Base-by-base conservation (phyloP, 2,888 invertebrate species). In the Maniola hyperantus region DNA sequence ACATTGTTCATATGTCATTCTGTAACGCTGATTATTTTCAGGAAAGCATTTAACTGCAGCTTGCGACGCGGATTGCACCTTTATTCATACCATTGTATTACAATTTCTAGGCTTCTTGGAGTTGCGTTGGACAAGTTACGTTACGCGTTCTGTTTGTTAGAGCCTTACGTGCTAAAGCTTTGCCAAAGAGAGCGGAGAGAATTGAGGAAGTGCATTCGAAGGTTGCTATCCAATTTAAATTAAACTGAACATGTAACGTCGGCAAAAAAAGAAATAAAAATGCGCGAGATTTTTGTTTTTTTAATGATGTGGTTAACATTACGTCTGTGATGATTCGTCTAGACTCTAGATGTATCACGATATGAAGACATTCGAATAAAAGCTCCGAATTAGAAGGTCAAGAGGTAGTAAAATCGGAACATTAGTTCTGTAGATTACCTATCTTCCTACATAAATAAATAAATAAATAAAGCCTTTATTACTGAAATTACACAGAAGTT, bases 151-250 rank as follows among this genome's bases (percentile, higher is more conserved):
- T 26, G 50, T 51, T 20, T 51, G 20, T 26, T 13, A 20, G 18
- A 11, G 57, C 13, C 39, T 18, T 48, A 42, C 11, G 8, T 4
- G 1, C 53, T 64, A 59, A 65, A 64, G 61, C 64, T 53, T 59
- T 46, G 61, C 61, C 54, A 67, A 71, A 68, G 70, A 70, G 70
- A 72, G 68, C 58, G 67, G 61, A 68, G 70, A 68, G 72, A 72
- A 72, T 72, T 68, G 72, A 72, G 72, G 72, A 72, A 72, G 65
- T 67, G 61, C 55, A 70, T 48, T 62, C 69, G 68, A 72, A 70
- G 72, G 70, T 63, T 68, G 62, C 67, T 66, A 66, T 66, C 61
- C 48, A 68, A 60, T 60, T 64, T 64, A 60, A 36, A 66, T 70
- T 59, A 59, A 66, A 46, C 67, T 64, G 66, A 59, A 70, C 65